phyloP scores from a whole-genome alignment of 2,797 vertebrate genomes.

The Acropternis orthonyx region DNA sequence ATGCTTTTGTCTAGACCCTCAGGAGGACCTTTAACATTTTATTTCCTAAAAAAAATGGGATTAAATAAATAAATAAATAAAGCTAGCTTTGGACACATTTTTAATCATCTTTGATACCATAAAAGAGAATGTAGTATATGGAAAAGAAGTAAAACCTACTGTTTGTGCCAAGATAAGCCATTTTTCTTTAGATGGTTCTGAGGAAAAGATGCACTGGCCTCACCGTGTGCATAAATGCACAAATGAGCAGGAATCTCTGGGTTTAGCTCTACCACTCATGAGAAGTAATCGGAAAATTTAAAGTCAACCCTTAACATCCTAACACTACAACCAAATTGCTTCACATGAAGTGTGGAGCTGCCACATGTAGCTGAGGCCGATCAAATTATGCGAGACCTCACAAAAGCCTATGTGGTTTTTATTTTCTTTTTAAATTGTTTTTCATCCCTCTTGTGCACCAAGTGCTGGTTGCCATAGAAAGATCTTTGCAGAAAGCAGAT shows the following conservation, averaged over 20 bases:
- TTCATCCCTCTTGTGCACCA: background rate
- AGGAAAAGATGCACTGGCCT: background rate
- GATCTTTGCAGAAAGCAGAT: background rate
- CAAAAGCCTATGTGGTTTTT: background rate
- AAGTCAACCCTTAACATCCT: background rate
- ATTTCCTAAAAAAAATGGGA: background rate
- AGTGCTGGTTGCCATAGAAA: background rate
- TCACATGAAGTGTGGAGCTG: background rate
- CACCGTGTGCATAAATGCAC: rapidly evolving
- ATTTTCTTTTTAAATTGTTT: background rate
- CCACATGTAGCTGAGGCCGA: background rate
- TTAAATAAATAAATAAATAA: background rate
- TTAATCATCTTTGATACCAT: background rate
- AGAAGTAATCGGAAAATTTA: background rate
- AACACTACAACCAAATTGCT: background rate
- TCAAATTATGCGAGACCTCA: background rate
- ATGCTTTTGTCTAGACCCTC: background rate
- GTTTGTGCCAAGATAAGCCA: background rate
- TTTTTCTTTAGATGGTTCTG: background rate
- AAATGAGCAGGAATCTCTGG: background rate
- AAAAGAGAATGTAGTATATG: background rate
- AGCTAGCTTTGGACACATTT: background rate
- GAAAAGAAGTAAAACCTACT: background rate
- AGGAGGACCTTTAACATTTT: background rate
- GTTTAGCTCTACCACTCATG: background rate